Evolutionary conservation across 2,888 invertebrate species (phyloP).

Genomic region (Thumatha senex): DNA sequence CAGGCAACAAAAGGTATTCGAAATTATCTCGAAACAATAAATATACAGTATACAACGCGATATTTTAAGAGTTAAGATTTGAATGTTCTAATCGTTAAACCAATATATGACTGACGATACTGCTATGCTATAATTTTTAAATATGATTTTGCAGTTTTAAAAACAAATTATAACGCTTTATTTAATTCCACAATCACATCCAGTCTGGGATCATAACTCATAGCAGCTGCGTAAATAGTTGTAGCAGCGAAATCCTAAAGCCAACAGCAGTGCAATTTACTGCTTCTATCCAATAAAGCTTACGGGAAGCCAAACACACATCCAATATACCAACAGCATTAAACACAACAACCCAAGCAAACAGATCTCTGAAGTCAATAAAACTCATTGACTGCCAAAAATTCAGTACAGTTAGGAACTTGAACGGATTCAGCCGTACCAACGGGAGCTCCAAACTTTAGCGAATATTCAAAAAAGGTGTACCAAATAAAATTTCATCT

Average conservation of each 20-base stretch:
- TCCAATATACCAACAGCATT: slow-evolving; percentile 13
- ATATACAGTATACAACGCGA: no score
- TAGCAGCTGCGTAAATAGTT: neutral
- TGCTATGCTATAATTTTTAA: no score
- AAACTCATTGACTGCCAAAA: slow-evolving; percentile 41
- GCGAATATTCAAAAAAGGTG: slow-evolving; percentile 67
- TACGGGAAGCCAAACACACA: slow-evolving; percentile 8
- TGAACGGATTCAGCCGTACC: slow-evolving; percentile 15
- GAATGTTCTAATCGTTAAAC: no score
- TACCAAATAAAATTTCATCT: slow-evolving; percentile 75
- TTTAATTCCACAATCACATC: no score
- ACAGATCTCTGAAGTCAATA: slow-evolving; percentile 38
- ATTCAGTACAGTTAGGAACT: slow-evolving; percentile 37
- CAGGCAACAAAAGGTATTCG: no score
- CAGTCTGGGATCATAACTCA: neutral
- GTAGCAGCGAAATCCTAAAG: neutral
- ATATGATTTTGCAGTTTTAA: no score
- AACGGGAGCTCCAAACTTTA: slow-evolving; percentile 43
- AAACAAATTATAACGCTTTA: no score
- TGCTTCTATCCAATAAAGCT: slow-evolving; percentile 14
- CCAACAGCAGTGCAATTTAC: slow-evolving; percentile 8
- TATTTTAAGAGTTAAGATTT: no score
- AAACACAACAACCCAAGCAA: slow-evolving; percentile 25
- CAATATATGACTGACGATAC: no score
- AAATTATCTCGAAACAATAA: no score